Base-by-base conservation (phyloP, 2,888 invertebrate species). In the Agrilus mali region DNA sequence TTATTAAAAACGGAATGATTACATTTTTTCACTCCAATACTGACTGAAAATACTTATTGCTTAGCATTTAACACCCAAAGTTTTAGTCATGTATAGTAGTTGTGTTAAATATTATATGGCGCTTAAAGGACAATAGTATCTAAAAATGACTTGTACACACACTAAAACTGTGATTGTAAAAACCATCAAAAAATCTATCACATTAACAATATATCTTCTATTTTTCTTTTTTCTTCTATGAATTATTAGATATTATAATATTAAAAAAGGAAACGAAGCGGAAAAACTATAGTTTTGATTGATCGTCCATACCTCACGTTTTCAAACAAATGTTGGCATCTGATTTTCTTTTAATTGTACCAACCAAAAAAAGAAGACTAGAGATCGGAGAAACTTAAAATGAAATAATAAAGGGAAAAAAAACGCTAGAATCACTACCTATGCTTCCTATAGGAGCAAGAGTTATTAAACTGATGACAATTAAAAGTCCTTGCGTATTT, bases 131-230 rank as follows among this genome's bases (percentile, higher is more conserved):
- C 27, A 27, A 27, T 27, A 66, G 64, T 66, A 66, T 66, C 65
- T 65, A 65, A 65, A 63, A 66, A 65, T 63, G 62, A 65, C 66
- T 67, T 68, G 67, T 68, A 67, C 66, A 68, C 62, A 62, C 60
- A 63, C 65, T 66, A 68, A 67, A 64, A 68, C 64, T 73, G 74
- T 71, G 74, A 74, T 74, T 75, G 75, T 75, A 75, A 75, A 74
- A 76, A 75, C 74, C 72, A 75, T 75, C 75, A 73, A 76, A 76
- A 73, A 75, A 72, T 74, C 74, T 74, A 76, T 75, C 75, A 75
- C 75, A 75, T 74, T 73, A 61, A 67, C 44, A 53, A 52, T 53
- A 51, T 52, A 53, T 52, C 37, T 43, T 43, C 27, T 27, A 27
- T 27, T 27, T 27, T 27, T 27, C 27, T 27, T 27, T 27, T 10